Evolutionary conservation across 2,888 invertebrate genomes (phyloP).

Genomic region (Cheilosia grossa): DNA sequence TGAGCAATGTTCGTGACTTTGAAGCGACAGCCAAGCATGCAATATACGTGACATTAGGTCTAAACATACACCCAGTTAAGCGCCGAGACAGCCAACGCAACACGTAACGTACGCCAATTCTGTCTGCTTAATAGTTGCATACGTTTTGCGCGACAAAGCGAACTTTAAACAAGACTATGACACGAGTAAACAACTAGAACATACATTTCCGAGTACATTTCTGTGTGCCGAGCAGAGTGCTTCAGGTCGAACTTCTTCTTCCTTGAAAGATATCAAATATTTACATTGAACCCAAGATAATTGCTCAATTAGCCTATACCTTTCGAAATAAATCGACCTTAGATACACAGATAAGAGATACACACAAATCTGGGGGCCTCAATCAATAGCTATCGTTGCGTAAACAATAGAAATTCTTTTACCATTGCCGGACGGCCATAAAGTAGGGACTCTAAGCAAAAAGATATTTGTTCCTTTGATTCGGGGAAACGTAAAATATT

Average conservation of each 20-base stretch:
- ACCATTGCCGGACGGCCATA: not conserved
- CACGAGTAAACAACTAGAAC: constrained; percentile 2
- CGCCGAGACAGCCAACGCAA: constrained; percentile 21
- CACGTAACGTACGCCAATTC: constrained; percentile 48
- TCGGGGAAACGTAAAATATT: constrained; percentile 45
- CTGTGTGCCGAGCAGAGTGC: not conserved
- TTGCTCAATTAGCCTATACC: constrained; percentile 49
- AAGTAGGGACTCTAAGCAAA: not conserved
- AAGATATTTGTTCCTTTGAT: constrained; percentile 22
- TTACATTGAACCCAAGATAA: constrained; percentile 32
- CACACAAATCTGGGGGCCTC: constrained; percentile 7
- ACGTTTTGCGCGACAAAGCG: not conserved
- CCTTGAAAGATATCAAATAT: constrained; percentile 20
- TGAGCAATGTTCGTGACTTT: constrained; percentile 62
- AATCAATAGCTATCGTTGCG: constrained; percentile 21
- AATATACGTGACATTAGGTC: constrained; percentile 48
- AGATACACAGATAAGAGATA: constrained; percentile 15
- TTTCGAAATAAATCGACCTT: constrained; percentile 29
- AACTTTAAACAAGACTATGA: not conserved
- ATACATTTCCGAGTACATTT: too few relatives aligned
- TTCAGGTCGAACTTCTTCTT: not conserved
- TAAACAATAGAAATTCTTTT: constrained; percentile 33
- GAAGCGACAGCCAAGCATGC: constrained; percentile 51
- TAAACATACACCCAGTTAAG: constrained; percentile 26
- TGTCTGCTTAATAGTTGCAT: constrained; percentile 17